These are phyloP conservation scores for Parazoanthus atlanticus DNA, from an alignment of 92 coral and sea anemone species.

Conservation along the genomic window DNA sequence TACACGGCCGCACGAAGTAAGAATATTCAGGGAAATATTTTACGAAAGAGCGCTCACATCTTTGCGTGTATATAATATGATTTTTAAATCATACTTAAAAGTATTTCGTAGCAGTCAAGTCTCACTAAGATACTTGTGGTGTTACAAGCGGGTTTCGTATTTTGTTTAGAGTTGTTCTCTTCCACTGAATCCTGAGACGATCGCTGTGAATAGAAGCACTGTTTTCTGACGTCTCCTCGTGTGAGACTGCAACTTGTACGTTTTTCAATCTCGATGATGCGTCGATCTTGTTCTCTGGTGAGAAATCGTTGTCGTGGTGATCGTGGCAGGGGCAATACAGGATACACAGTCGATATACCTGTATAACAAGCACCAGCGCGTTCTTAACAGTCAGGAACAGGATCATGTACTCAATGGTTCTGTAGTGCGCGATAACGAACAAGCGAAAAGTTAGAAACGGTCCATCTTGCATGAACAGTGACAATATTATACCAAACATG, in stretches of 20 bases:
- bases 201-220: conserved; percentile 23
- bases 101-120: background rate
- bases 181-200: conserved; percentile 62
- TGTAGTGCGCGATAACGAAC: conserved; percentile 88
- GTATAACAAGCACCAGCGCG: conserved; percentile 84
- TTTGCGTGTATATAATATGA: too few relatives aligned
- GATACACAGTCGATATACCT: conserved; percentile 90
- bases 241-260: conserved; percentile 91
- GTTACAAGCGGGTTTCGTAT: conserved; percentile 18
- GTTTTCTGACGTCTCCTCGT: conserved; percentile 57
- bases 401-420: conserved; percentile 93
- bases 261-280: conserved; percentile 82
- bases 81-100: too few relatives aligned
- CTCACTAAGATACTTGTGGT: background rate
- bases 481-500: conserved; percentile 77
- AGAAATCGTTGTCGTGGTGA: conserved; percentile 92
- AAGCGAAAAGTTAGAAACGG: conserved; percentile 91
- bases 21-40: too few relatives aligned
- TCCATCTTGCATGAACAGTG: conserved; percentile 90
- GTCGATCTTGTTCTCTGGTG: conserved; percentile 89
- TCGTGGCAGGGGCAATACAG: conserved; percentile 91
- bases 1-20: too few relatives aligned
- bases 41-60: too few relatives aligned
- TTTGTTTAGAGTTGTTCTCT: conserved; percentile 47
- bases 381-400: conserved; percentile 93